Conservation (phyloP, 2,888 invertebrate species). For the Euzetes globulus region DNA sequence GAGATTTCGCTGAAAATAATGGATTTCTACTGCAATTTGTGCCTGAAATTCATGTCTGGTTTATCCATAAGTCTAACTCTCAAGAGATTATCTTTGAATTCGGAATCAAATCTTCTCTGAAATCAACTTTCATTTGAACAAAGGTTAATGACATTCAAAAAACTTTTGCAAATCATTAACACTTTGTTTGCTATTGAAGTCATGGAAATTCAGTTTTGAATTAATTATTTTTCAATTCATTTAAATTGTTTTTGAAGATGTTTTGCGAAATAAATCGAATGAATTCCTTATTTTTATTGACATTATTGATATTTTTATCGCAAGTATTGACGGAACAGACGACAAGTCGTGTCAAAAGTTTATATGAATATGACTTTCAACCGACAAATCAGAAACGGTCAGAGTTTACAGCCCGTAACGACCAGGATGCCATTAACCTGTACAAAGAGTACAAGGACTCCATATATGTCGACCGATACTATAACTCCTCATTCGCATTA, state of each 20-base stretch:
- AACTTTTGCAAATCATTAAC: not conserved
- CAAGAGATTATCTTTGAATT: no score
- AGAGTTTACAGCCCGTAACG: not conserved
- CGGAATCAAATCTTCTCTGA: not conserved
- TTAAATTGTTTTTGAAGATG: not conserved
- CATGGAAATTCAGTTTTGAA: no score
- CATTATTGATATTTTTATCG: not conserved
- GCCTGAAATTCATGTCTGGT: no score
- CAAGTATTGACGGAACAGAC: not conserved
- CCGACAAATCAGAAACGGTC: not conserved
- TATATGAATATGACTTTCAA: not conserved
- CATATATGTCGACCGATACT: conserved; percentile 31
- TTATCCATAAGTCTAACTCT: no score
- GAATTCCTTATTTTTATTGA: not conserved
- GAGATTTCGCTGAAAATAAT: no score
- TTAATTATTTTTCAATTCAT: not conserved
- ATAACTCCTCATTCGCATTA: conserved; percentile 33
- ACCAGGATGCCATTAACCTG: not conserved
- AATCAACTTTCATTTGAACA: not conserved
- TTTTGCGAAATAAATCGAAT: not conserved
- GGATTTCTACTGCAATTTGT: no score
- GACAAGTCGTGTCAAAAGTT: not conserved
- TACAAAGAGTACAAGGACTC: conserved; percentile 29
- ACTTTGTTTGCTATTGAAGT: not conserved
- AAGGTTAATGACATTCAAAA: not conserved